phyloP scores from a whole-genome alignment of 1,140 invertebrate genomes.

The Eumeta japonica region DNA sequence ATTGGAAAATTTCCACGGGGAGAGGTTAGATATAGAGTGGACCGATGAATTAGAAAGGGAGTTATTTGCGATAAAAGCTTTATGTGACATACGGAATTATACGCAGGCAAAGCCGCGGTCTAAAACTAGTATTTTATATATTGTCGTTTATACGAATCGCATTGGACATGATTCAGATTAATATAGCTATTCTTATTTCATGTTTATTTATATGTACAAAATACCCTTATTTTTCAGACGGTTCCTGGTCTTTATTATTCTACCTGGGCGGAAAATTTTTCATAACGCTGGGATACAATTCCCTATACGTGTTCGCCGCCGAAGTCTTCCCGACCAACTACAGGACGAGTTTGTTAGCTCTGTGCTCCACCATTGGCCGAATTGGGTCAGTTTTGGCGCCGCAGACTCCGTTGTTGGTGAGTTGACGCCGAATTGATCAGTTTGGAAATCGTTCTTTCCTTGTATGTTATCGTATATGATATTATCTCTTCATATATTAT shows the following conservation, averaged over 20 bases:
- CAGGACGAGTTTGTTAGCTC: constrained; percentile 64
- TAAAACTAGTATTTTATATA: too few species aligned
- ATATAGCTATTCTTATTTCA: too few species aligned
- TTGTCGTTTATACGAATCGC: too few species aligned
- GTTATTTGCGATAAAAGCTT: too few species aligned
- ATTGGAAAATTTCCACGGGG: too few species aligned
- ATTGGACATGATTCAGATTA: too few species aligned
- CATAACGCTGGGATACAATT: constrained; percentile 63
- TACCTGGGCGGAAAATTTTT: constrained; percentile 68
- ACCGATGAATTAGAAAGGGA: too few species aligned
- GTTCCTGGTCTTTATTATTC: constrained; percentile 44
- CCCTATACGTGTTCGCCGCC: constrained; percentile 67
- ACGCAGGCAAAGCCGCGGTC: too few species aligned
- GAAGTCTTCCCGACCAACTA: constrained; percentile 72
- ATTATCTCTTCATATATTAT: too few species aligned
- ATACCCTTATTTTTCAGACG: constrained; percentile 30
- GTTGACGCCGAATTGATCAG: constrained; percentile 18
- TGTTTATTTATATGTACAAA: too few species aligned
- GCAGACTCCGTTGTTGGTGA: constrained; percentile 61
- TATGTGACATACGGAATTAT: too few species aligned
- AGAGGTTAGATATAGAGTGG: too few species aligned
- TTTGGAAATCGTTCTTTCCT: background rate
- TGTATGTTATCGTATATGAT: background rate
- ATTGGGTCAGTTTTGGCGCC: constrained; percentile 68
- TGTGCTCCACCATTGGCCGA: constrained; percentile 69